phyloP scores from a whole-genome alignment of 2,888 invertebrate species.

The Agrotis puta region DNA sequence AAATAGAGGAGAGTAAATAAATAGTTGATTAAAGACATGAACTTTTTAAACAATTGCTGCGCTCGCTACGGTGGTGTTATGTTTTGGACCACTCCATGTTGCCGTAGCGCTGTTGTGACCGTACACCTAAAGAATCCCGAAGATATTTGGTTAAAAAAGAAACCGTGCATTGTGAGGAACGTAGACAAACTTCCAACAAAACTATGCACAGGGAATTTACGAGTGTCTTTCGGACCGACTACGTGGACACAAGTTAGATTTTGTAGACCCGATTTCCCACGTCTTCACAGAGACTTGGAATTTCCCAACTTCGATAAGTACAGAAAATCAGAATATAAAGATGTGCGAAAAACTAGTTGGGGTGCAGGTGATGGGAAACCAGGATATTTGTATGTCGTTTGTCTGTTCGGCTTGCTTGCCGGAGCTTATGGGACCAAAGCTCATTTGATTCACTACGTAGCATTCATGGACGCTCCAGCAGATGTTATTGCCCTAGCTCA shows the following conservation, averaged over 20 bases:
- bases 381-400: slow-evolving; percentile 88
- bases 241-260: slow-evolving; percentile 83
- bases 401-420: slow-evolving; percentile 89
- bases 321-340: slow-evolving; percentile 79
- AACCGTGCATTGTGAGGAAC: slow-evolving; percentile 8
- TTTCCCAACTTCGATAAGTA: slow-evolving; percentile 83
- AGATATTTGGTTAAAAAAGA: slow-evolving; percentile 25
- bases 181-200: slow-evolving; percentile 42
- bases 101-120: slow-evolving; percentile 64
- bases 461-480: slow-evolving; percentile 92
- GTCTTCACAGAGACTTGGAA: slow-evolving; percentile 82
- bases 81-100: slow-evolving; percentile 68
- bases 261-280: slow-evolving; percentile 72
- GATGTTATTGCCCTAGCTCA: slow-evolving; percentile 95
- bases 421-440: slow-evolving; percentile 92
- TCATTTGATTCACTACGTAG: slow-evolving; percentile 89
- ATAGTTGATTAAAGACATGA: slow-evolving; percentile 65
- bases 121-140: slow-evolving; percentile 31
- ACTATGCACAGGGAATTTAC: slow-evolving; percentile 48
- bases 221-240: slow-evolving; percentile 55
- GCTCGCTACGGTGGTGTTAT: slow-evolving; percentile 65
- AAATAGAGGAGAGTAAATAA: slow-evolving; percentile 23
- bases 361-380: slow-evolving; percentile 79
- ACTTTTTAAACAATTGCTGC: slow-evolving; percentile 70
- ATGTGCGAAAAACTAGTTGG: slow-evolving; percentile 80